Evolutionary conservation across 2,888 invertebrate species (phyloP), one percentile per base, ranked within the genome.

Genomic region (Pediacus dermestoides): DNA sequence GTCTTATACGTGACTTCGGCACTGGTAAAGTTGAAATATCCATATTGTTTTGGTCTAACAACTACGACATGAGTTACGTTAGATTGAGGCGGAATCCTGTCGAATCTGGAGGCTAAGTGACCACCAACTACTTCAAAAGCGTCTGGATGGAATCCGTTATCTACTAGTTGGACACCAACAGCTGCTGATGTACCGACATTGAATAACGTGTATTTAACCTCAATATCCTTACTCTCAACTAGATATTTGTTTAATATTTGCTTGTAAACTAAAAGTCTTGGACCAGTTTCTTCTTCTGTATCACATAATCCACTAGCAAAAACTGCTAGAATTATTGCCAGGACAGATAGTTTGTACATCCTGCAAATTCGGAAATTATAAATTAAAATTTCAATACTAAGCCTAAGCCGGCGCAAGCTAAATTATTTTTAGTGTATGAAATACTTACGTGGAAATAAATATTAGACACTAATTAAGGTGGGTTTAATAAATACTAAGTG

Each of bases 21-120:
- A 34, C 95, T 85, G 2, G 95, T 89, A 68, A 99, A 97, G 71
- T 99, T 99, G 75, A 93, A 96, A 68, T 91, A 90, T 16, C 97
- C 97, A 63, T 79, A 89, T 61, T 83, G 84, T 58, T 84, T 84
- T 2, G 97, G 96, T 46, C 88, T 76, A 7, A 97, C 84, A 4
- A 97, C 88, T 11, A 94, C 87, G 2, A 91, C 87, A 68, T 99
- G 96, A 1, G 92, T 85, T 2, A 93, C 88, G 71, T 99, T 99
- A 8, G 87, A 85, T 59, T 88, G 85, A 3, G 97, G 93, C 9
- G 92, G 84, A 61, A 99, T 89, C 55, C 94, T 79, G 58, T 93
- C 90, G 58, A 95, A 85, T 56, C 79, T 78, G 1, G 88, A 85
- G 21, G 80, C 77, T 39, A 90, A 73, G 67, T 89, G 84, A 30